A percentile compares a stretch with the other conserved stretches of the same genome.
Conservation (phyloP, 2,888 invertebrate genomes). For the Lasioglossum oenotherae region DNA sequence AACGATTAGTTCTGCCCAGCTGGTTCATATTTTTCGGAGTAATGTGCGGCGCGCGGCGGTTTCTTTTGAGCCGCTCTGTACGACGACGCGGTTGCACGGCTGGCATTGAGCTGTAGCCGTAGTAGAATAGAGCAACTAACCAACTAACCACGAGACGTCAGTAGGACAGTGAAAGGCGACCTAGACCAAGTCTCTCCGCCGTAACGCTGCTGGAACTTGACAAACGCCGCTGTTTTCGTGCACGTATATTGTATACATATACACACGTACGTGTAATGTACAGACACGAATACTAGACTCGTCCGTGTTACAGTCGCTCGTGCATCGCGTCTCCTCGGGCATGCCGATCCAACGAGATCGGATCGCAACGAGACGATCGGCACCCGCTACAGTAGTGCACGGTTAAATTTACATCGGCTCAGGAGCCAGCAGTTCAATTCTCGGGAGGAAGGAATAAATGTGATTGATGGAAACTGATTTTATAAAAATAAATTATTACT, state of each 20-base stretch:
- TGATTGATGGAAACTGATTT: too few species aligned
- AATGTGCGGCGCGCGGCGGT: not conserved
- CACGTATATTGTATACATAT: not conserved
- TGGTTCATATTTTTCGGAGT: not conserved
- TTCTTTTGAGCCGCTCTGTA: slow-evolving; percentile 67
- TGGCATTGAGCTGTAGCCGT: slow-evolving; percentile 75
- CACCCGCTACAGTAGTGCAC: not conserved
- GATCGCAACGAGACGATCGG: not conserved
- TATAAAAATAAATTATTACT: too few species aligned
- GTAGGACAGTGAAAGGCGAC: slow-evolving; percentile 83
- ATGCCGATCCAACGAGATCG: slow-evolving; percentile 20
- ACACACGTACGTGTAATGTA: not conserved
- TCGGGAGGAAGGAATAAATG: too few species aligned
- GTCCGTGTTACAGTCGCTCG: slow-evolving; percentile 33
- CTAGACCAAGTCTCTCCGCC: slow-evolving; percentile 79
- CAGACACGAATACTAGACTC: not conserved
- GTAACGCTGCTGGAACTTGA: slow-evolving; percentile 60
- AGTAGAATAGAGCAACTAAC: slow-evolving; percentile 75
- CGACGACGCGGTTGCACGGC: slow-evolving; percentile 66
- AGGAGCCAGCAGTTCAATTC: too few species aligned
- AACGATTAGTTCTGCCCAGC: not conserved
- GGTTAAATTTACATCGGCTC: not conserved
- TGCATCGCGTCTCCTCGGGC: slow-evolving; percentile 26
- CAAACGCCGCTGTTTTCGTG: slow-evolving; percentile 56
- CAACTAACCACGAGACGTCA: slow-evolving; percentile 77